Conservation (phyloP, 2,888 invertebrate genomes). For the Onchidella celtica region DNA sequence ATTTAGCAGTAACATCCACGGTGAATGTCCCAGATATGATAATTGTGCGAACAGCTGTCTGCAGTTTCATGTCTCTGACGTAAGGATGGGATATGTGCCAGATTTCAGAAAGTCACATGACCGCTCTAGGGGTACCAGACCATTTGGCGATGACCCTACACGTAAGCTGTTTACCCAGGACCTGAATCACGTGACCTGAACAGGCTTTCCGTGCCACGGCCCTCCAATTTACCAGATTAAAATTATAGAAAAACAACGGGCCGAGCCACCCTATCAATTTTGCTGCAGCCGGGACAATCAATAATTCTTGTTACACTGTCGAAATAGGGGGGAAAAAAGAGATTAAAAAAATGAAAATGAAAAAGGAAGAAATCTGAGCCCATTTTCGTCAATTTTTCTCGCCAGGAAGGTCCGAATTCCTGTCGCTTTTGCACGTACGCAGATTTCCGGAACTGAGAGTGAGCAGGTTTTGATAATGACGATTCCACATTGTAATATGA, state of each 20-base stretch:
- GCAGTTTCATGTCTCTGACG: too few species aligned
- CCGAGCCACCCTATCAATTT: conserved; percentile 4
- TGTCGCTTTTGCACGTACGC: conserved; percentile 37
- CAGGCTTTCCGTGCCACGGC: conserved; percentile 11
- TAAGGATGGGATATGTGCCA: too few species aligned
- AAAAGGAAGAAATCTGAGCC: too few species aligned
- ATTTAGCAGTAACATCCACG: too few species aligned
- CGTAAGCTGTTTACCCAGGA: conserved; percentile 9
- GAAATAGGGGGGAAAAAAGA: conserved; percentile 9
- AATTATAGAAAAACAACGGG: conserved; percentile 29
- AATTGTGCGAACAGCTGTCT: too few species aligned
- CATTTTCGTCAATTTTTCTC: background rate
- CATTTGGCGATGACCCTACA: background rate
- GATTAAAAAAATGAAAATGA: too few species aligned
- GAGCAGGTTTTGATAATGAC: conserved; percentile 30
- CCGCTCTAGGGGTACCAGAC: too few species aligned
- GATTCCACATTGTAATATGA: conserved; percentile 35
- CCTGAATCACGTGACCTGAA: conserved; percentile 25
- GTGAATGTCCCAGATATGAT: background rate
- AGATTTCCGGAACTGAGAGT: conserved; percentile 31
- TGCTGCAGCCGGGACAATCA: conserved; percentile 12
- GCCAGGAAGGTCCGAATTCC: conserved; percentile 30
- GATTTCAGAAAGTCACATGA: too few species aligned
- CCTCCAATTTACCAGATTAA: conserved; percentile 40
- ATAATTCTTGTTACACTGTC: conserved; percentile 24